Evolutionary conservation across 2,113 vertebrate genomes (phyloP).

Genomic region (Microcebus jonahi): DNA sequence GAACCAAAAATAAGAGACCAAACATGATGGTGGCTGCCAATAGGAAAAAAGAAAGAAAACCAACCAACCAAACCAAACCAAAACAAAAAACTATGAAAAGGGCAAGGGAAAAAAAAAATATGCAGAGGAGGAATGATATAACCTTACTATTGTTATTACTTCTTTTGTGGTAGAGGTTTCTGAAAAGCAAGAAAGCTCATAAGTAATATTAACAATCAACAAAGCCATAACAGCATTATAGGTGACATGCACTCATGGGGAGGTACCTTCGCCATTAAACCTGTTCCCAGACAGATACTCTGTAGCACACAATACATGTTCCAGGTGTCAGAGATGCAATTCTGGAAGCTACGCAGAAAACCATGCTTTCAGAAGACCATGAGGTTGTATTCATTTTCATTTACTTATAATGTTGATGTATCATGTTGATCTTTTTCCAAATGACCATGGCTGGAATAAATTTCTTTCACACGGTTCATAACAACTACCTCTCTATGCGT

Average conservation of each 20-base stretch:
- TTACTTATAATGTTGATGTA: slow-evolving; percentile 38
- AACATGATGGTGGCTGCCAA: background rate
- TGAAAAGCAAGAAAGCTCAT: background rate
- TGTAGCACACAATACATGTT: background rate
- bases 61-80: background rate
- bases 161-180: background rate
- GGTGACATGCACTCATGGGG: background rate
- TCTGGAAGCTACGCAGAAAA: background rate
- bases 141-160: no score
- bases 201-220: background rate
- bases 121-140: background rate
- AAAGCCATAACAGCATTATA: background rate
- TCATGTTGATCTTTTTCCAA: slow-evolving; percentile 37
- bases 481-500: background rate
- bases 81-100: background rate
- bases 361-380: background rate
- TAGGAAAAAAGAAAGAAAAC: background rate
- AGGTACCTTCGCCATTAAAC: background rate
- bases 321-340: background rate
- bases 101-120: background rate
- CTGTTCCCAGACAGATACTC: background rate
- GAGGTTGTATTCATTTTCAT: slow-evolving; percentile 45
- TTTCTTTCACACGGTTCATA: slow-evolving; percentile 48
- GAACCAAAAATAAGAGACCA: background rate
- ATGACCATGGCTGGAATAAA: slow-evolving; percentile 22